Base-by-base conservation (phyloP, 2,797 vertebrate species). In the Syndactyla subalaris region DNA sequence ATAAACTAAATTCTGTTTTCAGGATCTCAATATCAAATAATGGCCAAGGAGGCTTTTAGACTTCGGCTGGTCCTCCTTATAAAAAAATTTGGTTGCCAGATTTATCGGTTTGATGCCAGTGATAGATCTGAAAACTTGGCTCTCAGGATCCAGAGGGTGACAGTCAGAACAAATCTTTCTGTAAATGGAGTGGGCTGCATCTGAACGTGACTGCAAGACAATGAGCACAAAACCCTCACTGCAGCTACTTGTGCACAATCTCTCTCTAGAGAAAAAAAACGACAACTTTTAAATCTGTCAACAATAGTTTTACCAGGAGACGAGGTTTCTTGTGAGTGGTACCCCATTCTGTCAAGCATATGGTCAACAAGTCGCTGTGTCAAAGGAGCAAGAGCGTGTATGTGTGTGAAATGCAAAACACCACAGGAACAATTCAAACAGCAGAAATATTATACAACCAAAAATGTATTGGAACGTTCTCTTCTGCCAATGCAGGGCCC, bases 281-380 rank as follows among this genome's bases (percentile, higher is more conserved):
- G 38, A 17, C 41, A 38, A 61, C 58, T 78, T 93, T 91, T 43
- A 86, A 89, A 78, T 72, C 55, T 89, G 68, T 80, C 82, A 68
- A 48, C 66, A 83, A 61, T 80, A 68, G 87, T 61, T 95, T 83
- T 72, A 89, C 46, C 61, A 61, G 52, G 41, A 80, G 63, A 22
- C 61, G 51, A 54, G 82, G 68, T 65, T 88, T 91, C 87, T 75
- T 39, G 76, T 63, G 72, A 87, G 63, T 51, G 73, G 65, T 45
- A 79, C 21, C 48, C 87, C 62, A 26, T 84, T 89, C 75, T 91
- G 85, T 61, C 70, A 68, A 95, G 70, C 85, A 88, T 85, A 92
- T 89, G 89, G 89, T 89, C 87, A 97, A 75, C 65, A 92, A 95
- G 65, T 92, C 58, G 30, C 48, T n/a, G 27, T 92, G 90, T 92